A percentile compares a stretch with the other conserved stretches of the same genome.
These are phyloP conservation scores for Thaleichthys pacificus DNA, from an alignment of 2,797 vertebrate genomes.

Conservation along the genomic window DNA sequence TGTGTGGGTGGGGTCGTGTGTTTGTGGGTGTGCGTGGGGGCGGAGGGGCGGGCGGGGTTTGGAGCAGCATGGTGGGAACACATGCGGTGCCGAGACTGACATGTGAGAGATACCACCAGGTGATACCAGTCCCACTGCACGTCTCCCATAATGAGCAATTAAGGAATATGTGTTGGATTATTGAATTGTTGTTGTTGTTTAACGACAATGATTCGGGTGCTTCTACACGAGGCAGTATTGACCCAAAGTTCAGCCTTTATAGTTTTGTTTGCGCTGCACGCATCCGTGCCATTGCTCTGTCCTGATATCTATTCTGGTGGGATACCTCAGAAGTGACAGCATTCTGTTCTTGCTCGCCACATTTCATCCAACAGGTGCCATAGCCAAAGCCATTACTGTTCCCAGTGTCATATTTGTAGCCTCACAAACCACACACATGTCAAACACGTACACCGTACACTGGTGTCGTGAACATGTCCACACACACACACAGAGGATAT, in stretches of 20 bases:
- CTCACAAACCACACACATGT: background rate
- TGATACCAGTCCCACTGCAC: background rate
- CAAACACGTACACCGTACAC: too few relatives aligned
- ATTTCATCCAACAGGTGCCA: background rate
- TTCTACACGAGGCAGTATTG: background rate
- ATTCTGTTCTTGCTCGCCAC: background rate
- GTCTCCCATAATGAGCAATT: background rate
- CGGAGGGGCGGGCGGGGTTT: background rate
- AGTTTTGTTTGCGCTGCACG: background rate
- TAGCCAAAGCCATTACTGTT: background rate
- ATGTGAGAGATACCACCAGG: background rate
- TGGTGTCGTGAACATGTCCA: too few relatives aligned
- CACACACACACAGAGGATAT: too few relatives aligned
- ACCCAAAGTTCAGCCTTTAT: too few relatives aligned
- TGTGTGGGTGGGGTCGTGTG: background rate
- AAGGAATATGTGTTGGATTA: background rate
- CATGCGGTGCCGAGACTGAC: background rate
- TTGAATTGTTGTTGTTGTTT: background rate
- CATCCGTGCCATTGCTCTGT: background rate
- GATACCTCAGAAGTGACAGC: constrained; percentile 1
- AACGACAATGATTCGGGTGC: too few relatives aligned
- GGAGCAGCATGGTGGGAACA: background rate
- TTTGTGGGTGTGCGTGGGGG: background rate
- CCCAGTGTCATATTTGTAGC: background rate
- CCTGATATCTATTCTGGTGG: background rate